These are phyloP conservation scores for Centropus unirufus DNA, from an alignment of 2,113 vertebrate genomes.

Conservation along the genomic window DNA sequence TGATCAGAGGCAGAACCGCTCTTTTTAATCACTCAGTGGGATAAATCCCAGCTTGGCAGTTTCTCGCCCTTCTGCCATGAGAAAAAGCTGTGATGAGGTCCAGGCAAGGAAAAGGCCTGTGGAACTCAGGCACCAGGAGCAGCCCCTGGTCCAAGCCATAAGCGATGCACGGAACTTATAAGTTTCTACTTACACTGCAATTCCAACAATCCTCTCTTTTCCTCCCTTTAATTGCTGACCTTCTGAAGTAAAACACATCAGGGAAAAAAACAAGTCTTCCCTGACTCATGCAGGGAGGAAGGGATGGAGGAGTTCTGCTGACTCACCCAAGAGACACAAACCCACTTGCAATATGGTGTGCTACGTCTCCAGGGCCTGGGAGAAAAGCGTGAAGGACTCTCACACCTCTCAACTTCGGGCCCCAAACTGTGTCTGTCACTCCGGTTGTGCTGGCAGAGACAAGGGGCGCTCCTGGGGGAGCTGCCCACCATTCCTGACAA, in stretches of 20 bases:
- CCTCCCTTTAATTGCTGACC: background rate
- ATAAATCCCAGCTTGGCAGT: background rate
- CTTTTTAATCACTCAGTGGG: background rate
- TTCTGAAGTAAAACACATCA: conserved; percentile 33
- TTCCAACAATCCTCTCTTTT: background rate
- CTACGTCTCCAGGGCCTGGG: background rate
- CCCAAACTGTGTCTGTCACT: background rate
- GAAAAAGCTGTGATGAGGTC: background rate
- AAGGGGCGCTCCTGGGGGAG: background rate
- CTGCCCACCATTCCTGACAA: background rate
- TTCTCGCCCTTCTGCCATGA: background rate
- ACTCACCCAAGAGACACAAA: conserved; percentile 37
- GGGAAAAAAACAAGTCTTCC: background rate
- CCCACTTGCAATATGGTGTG: conserved; percentile 44
- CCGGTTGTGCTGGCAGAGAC: background rate
- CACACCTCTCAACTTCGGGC: background rate
- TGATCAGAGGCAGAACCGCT: background rate
- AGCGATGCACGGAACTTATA: background rate
- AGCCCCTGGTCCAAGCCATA: background rate
- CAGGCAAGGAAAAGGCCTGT: background rate
- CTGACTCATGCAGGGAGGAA: conserved; percentile 42
- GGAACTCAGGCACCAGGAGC: background rate
- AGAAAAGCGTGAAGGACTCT: background rate
- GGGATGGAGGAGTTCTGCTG: conserved; percentile 39
- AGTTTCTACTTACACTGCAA: background rate